Percentiles rank a stretch among this genome's conserved stretches.
phyloP scores from a whole-genome alignment of 2,888 invertebrate genomes.

The Mesorhabditis sp. region DNA sequence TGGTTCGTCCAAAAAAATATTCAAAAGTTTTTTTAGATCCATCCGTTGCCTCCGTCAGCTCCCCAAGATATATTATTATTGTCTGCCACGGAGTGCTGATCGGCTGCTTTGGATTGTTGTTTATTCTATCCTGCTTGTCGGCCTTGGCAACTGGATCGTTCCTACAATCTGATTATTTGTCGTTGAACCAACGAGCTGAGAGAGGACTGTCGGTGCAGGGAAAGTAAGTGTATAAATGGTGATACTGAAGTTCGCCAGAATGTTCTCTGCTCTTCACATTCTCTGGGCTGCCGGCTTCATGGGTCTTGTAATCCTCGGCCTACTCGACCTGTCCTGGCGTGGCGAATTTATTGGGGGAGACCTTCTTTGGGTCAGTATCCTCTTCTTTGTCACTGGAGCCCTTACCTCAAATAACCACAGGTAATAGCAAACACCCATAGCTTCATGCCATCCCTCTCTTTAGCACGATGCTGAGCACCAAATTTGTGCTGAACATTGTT shows the following conservation, averaged over 20 bases:
- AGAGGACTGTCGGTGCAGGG: conserved; percentile 30
- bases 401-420: conserved; percentile 43
- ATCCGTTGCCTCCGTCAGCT: conserved; percentile 29
- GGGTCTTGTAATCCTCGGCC: conserved; percentile 47
- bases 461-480: conserved; percentile 37
- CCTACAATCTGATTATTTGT: conserved; percentile 37
- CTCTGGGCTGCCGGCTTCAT: conserved; percentile 51
- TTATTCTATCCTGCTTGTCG: conserved; percentile 43
- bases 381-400: conserved; percentile 48
- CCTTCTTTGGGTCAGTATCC: conserved; percentile 50
- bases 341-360: conserved; percentile 54
- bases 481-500: conserved; percentile 46
- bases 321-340: conserved; percentile 47
- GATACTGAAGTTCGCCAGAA: too few species aligned
- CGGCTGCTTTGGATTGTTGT: conserved; percentile 35
- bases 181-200: conserved; percentile 32
- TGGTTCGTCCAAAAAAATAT: conserved; percentile 1
- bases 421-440: conserved; percentile 17
- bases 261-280: conserved; percentile 32
- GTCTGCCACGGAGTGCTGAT: conserved; percentile 53
- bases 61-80: conserved; percentile 49
- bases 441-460: not conserved
- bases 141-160: conserved; percentile 45
- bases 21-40: conserved; percentile 15
- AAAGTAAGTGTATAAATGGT: conserved; percentile 12